Evolutionary conservation across 2,797 vertebrate species (phyloP).

Genomic region (Limnodromus scolopaceus): DNA sequence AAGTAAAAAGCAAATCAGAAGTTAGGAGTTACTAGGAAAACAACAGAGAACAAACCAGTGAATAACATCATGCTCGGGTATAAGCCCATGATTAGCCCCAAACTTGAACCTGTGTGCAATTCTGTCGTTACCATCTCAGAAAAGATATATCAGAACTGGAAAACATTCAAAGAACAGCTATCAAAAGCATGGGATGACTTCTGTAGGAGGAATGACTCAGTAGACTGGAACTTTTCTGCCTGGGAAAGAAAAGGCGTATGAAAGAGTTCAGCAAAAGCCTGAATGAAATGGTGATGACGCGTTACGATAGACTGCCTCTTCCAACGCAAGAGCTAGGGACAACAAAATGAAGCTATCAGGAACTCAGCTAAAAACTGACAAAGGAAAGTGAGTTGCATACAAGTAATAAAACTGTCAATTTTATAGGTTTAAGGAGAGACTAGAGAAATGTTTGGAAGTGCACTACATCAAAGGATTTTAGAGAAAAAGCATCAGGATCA

Average conservation of each 20-base stretch:
- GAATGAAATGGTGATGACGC: background rate
- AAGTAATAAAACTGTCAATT: background rate
- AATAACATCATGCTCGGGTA: background rate
- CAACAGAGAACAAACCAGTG: background rate
- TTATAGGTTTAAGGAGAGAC: background rate
- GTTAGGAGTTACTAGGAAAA: background rate
- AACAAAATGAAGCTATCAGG: background rate
- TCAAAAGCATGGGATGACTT: background rate
- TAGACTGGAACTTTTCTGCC: background rate
- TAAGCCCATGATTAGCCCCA: background rate
- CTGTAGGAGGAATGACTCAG: background rate
- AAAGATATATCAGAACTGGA: background rate
- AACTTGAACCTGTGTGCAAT: background rate
- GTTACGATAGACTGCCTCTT: background rate
- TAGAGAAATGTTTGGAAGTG: background rate
- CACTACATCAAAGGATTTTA: background rate
- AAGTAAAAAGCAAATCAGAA: background rate
- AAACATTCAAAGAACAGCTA: background rate
- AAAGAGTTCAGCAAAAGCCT: background rate
- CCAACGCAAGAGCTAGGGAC: background rate
- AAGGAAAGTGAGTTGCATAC: background rate
- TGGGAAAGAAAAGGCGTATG: background rate
- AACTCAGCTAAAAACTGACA: background rate
- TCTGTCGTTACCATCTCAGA: background rate
- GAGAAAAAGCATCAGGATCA: background rate